phyloP scores from a whole-genome alignment of 1,140 invertebrate genomes.

The Dreissena polymorpha region DNA sequence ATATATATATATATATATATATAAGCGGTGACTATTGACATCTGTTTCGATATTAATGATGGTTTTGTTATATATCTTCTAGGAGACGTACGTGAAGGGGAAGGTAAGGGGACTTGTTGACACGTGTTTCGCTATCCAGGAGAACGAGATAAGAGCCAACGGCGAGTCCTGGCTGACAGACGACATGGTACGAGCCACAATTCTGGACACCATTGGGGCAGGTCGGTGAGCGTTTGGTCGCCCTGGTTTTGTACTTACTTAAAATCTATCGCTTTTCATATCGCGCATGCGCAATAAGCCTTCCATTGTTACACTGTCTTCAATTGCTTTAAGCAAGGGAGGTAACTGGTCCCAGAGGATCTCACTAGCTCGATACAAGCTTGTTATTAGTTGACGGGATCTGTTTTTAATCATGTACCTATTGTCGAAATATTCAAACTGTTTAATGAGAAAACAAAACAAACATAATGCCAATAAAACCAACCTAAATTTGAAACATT shows the following conservation, averaged over 20 bases:
- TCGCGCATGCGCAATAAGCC: background rate
- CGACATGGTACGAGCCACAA: constrained; percentile 35
- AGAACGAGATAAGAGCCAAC: background rate
- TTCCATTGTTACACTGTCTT: background rate
- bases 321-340: background rate
- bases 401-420: too few species aligned
- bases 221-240: background rate
- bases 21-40: too few species aligned
- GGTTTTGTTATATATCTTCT: too few species aligned
- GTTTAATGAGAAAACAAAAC: too few species aligned
- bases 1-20: too few species aligned
- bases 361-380: too few species aligned
- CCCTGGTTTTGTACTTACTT: background rate
- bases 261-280: background rate
- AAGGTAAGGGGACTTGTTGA: constrained; percentile 22
- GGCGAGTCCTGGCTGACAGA: constrained; percentile 37
- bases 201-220: constrained; percentile 46
- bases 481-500: too few species aligned
- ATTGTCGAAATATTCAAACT: too few species aligned
- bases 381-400: too few species aligned
- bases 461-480: too few species aligned
- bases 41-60: too few species aligned
- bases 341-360: background rate
- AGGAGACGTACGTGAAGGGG: constrained; percentile 17
- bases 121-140: constrained; percentile 34